phyloP scores from a whole-genome alignment of 2,888 invertebrate genomes.

The Cyrtodaria siliqua region DNA sequence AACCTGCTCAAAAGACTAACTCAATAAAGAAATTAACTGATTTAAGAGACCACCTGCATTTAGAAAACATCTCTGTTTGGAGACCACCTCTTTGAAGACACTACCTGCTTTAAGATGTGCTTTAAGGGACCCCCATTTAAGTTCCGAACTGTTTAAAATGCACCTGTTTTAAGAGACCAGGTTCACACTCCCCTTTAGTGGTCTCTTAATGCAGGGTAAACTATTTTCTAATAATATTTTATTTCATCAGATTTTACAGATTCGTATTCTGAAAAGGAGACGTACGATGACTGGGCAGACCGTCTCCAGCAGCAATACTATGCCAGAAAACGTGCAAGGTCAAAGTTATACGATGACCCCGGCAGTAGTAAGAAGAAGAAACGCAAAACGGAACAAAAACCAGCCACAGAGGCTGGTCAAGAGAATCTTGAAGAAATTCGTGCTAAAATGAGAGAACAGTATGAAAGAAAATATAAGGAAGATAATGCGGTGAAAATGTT shows the following conservation, averaged over 20 bases:
- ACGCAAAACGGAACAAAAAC: slow-evolving; percentile 34
- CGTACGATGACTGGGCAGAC: slow-evolving; percentile 77
- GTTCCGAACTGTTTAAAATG: no score
- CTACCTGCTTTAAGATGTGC: no score
- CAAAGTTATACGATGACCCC: not conserved
- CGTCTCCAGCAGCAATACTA: slow-evolving; percentile 69
- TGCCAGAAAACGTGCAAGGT: slow-evolving; percentile 48
- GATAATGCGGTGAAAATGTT: slow-evolving; percentile 47
- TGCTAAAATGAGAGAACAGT: slow-evolving; percentile 70
- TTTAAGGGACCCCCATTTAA: no score
- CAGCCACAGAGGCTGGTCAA: slow-evolving; percentile 35
- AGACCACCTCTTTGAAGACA: no score
- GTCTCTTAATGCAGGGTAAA: not conserved
- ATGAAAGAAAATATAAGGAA: slow-evolving; percentile 59
- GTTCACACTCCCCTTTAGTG: no score
- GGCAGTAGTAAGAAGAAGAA: slow-evolving; percentile 13
- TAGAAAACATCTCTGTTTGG: no score
- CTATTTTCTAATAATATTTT: no score
- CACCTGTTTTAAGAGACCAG: no score
- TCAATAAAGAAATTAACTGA: no score
- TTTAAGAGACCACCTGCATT: no score
- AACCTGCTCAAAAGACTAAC: no score
- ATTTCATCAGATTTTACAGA: slow-evolving; percentile 61
- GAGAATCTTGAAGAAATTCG: slow-evolving; percentile 59
- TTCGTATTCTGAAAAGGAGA: slow-evolving; percentile 62